These are phyloP conservation scores for Drosophila mayaguana DNA, from an alignment of 2,888 invertebrate species.

Conservation along the genomic window DNA sequence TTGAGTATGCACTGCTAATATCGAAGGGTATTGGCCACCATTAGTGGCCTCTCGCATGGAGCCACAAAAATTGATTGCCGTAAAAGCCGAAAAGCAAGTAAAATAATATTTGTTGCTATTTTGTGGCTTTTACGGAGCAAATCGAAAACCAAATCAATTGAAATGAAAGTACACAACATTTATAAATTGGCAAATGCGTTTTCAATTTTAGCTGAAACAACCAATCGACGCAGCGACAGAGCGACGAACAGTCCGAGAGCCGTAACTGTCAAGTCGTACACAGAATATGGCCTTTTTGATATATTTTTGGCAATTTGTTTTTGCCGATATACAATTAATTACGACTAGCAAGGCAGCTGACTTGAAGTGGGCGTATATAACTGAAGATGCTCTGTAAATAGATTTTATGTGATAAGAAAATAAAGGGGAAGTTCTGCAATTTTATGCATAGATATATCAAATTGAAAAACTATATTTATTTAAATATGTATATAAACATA, in stretches of 20 bases:
- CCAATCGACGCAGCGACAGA: background rate
- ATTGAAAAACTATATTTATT: no score
- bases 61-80: conserved; percentile 73
- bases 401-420: no score
- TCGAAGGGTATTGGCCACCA: conserved; percentile 18
- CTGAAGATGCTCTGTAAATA: background rate
- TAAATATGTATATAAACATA: no score
- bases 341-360: conserved; percentile 21
- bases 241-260: background rate
- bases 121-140: conserved; percentile 40
- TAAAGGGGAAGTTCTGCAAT: no score
- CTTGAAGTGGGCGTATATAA: background rate
- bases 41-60: conserved; percentile 37
- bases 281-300: conserved; percentile 26
- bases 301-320: conserved; percentile 28
- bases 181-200: conserved; percentile 58
- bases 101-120: conserved; percentile 47
- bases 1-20: conserved; percentile 53
- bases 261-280: conserved; percentile 12
- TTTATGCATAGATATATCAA: no score
- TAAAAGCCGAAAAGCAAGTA: conserved; percentile 57
- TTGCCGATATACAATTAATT: conserved; percentile 51
- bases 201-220: conserved; percentile 31
- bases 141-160: conserved; percentile 40
- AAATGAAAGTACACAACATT: conserved; percentile 36